phyloP scores from a whole-genome alignment of 2,888 invertebrate species.

The Mylabris sibirica region DNA sequence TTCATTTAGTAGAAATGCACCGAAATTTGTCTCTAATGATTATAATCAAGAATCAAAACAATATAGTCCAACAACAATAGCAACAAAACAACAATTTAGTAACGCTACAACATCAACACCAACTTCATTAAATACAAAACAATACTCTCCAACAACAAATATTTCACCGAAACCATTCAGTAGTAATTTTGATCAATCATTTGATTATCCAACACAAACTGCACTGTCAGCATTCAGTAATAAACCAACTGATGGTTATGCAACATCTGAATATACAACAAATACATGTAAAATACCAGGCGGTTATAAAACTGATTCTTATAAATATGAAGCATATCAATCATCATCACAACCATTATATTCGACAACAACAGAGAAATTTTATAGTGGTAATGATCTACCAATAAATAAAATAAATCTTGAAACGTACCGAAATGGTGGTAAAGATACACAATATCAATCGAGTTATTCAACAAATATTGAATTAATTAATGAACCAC shows the following conservation, averaged over 20 bases:
- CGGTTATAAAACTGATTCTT: slow-evolving; percentile 57
- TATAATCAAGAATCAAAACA: slow-evolving; percentile 32
- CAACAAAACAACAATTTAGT: slow-evolving; percentile 29
- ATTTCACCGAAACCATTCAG: slow-evolving; percentile 40
- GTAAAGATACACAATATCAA: slow-evolving; percentile 49
- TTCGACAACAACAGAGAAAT: slow-evolving; percentile 55
- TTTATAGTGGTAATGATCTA: slow-evolving; percentile 49
- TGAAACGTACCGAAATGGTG: slow-evolving; percentile 51
- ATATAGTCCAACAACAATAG: slow-evolving; percentile 25
- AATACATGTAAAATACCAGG: slow-evolving; percentile 58
- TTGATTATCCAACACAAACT: slow-evolving; percentile 11
- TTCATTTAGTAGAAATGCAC: slow-evolving; percentile 45
- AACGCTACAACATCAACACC: slow-evolving; percentile 27
- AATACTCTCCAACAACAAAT: slow-evolving; percentile 35
- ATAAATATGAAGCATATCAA: slow-evolving; percentile 57
- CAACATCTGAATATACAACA: slow-evolving; percentile 54
- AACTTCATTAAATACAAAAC: slow-evolving; percentile 32
- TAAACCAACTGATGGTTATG: slow-evolving; percentile 47
- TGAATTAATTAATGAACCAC: slow-evolving; percentile 55
- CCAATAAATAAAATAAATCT: slow-evolving; percentile 47
- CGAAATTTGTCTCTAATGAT: slow-evolving; percentile 41
- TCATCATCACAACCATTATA: slow-evolving; percentile 53
- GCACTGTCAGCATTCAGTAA: neutral
- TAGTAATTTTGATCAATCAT: slow-evolving; percentile 19
- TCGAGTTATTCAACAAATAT: slow-evolving; percentile 54